Percentiles rank a stretch among this genome's conserved stretches.
Conservation (phyloP, 2,113 vertebrate genomes). For the Rhodinocichla rosea region DNA sequence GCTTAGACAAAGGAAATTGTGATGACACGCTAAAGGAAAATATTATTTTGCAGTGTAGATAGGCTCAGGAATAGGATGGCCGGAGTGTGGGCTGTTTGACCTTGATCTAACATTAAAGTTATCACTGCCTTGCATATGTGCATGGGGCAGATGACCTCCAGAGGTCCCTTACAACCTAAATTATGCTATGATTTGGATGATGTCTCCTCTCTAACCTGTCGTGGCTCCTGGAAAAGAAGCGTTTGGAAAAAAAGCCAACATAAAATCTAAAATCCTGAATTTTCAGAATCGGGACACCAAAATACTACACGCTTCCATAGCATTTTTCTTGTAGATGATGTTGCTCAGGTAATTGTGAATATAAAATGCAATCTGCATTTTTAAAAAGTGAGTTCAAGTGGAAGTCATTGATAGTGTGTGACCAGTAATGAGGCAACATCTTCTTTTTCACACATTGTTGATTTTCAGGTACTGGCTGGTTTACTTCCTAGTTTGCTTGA, state of each 20-base stretch:
- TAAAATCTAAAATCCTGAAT: neutral
- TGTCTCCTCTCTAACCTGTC: neutral
- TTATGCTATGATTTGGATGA: neutral
- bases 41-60: neutral
- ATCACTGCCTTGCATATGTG: neutral
- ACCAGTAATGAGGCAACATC: neutral
- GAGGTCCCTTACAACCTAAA: neutral
- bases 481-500: neutral
- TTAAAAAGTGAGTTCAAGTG: neutral
- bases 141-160: neutral
- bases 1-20: neutral
- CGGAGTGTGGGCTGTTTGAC: neutral
- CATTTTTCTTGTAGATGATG: neutral
- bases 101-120: neutral
- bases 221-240: neutral
- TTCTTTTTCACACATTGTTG: neutral
- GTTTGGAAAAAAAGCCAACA: rapidly evolving
- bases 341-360: neutral
- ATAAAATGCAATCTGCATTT: neutral
- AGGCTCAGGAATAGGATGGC: neutral
- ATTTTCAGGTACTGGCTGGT: neutral
- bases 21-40: neutral
- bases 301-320: neutral
- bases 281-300: neutral
- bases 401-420: neutral